Conservation (phyloP, 2,113 vertebrate species). For the Chaenogobius annularis region DNA sequence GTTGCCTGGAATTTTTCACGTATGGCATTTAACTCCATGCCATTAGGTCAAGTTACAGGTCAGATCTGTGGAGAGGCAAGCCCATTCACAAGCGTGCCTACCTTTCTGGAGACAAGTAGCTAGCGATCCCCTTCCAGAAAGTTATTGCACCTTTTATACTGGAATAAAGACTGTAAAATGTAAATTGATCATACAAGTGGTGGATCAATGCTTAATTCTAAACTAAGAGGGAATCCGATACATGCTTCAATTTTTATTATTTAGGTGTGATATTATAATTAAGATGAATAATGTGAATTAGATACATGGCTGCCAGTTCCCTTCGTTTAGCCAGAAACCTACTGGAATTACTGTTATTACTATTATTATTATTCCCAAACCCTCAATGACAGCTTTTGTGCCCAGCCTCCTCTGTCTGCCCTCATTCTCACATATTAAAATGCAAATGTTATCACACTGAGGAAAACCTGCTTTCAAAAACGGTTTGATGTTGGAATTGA, state of each 20-base stretch:
- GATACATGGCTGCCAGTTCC: neutral
- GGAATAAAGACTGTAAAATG: too few relatives aligned
- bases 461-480: conserved; percentile 3
- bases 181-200: neutral
- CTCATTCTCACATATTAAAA: conserved; percentile 26
- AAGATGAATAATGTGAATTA: neutral
- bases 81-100: too few relatives aligned
- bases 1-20: too few relatives aligned
- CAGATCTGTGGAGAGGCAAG: too few relatives aligned
- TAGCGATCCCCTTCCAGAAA: too few relatives aligned
- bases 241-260: neutral
- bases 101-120: too few relatives aligned
- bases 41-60: too few relatives aligned
- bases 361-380: conserved; percentile 11
- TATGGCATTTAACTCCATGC: too few relatives aligned
- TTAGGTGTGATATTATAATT: neutral
- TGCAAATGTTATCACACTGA: conserved; percentile 31
- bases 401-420: conserved; percentile 1
- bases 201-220: neutral
- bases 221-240: neutral
- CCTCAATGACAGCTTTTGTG: neutral
- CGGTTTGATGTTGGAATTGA: conserved; percentile 39
- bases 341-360: neutral
- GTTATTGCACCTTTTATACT: too few relatives aligned
- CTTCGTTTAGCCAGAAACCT: neutral